These are phyloP conservation scores for Drosophila mayri DNA, from an alignment of 1,140 invertebrate species.

Conservation along the genomic window DNA sequence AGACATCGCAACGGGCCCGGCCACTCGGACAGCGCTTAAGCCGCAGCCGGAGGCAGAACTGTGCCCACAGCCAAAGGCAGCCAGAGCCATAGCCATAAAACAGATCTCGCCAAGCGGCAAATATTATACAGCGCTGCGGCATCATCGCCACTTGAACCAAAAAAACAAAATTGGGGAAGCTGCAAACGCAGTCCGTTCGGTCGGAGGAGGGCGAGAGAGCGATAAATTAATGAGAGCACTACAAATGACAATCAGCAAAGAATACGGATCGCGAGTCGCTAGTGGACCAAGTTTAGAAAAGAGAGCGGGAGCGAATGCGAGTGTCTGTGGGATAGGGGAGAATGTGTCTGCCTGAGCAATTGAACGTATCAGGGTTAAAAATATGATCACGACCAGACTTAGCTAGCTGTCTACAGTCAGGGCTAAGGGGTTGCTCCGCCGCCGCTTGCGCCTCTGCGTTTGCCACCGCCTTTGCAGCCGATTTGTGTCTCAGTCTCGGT, in stretches of 20 bases:
- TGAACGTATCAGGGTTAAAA: conserved; percentile 73
- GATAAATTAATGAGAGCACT: conserved; percentile 64
- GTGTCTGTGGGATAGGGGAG: neutral
- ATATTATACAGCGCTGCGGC: conserved; percentile 58
- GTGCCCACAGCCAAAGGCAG: conserved; percentile 47
- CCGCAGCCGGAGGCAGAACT: conserved; percentile 50
- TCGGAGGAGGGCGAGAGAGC: conserved; percentile 31
- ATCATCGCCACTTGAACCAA: conserved; percentile 70
- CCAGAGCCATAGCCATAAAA: conserved; percentile 62
- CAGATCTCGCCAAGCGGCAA: conserved; percentile 71
- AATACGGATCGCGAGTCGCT: conserved; percentile 31
- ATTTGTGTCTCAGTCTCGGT: neutral
- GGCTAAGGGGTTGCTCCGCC: conserved; percentile 53
- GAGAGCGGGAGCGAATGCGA: conserved; percentile 27
- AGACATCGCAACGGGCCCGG: conserved; percentile 65
- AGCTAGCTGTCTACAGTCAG: conserved; percentile 6
- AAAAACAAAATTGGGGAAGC: conserved; percentile 73
- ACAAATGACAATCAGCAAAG: conserved; percentile 70
- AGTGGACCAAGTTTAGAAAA: conserved; percentile 78
- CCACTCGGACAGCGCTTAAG: conserved; percentile 61
- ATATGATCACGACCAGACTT: conserved; percentile 53
- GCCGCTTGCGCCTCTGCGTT: conserved; percentile 5
- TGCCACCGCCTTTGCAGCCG: neutral
- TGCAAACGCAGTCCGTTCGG: conserved; percentile 57
- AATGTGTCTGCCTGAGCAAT: conserved; percentile 50